These are phyloP conservation scores for Mastomys coucha DNA, from an alignment of 2,113 vertebrate genomes.

Conservation along the genomic window DNA sequence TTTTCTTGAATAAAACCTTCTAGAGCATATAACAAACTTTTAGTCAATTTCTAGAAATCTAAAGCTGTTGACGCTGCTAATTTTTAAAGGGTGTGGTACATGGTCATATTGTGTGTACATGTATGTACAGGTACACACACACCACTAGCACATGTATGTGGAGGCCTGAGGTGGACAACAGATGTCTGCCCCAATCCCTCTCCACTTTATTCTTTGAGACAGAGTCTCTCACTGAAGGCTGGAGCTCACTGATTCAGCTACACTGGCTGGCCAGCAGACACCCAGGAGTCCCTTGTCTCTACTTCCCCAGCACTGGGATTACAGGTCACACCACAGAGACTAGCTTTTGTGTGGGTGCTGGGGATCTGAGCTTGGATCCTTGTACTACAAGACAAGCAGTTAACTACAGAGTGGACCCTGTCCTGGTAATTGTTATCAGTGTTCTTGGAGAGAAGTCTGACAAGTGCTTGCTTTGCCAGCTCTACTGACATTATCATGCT, in stretches of 20 bases:
- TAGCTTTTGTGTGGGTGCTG: neutral
- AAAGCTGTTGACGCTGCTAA: neutral
- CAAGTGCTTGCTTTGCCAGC: neutral
- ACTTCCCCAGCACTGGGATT: neutral
- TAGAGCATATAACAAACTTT: neutral
- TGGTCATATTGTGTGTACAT: too few relatives aligned
- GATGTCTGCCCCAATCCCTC: too few relatives aligned
- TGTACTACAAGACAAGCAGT: too few relatives aligned
- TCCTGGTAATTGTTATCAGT: neutral
- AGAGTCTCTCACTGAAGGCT: neutral
- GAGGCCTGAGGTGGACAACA: neutral
- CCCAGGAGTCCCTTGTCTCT: neutral
- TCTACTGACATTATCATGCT: fast-evolving
- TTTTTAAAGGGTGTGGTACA: neutral
- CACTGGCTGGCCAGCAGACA: neutral
- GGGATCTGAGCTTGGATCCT: neutral
- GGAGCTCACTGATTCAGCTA: neutral
- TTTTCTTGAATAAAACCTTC: neutral
- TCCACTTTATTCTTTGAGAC: neutral
- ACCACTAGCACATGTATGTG: neutral
- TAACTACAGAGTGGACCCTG: neutral
- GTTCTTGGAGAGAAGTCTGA: neutral
- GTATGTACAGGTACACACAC: neutral
- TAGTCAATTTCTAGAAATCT: neutral
- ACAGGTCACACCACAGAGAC: too few relatives aligned